Percentiles rank a stretch among this genome's conserved stretches.
Conservation (phyloP, 1,140 invertebrate species). For the Bicyclus anynana region DNA sequence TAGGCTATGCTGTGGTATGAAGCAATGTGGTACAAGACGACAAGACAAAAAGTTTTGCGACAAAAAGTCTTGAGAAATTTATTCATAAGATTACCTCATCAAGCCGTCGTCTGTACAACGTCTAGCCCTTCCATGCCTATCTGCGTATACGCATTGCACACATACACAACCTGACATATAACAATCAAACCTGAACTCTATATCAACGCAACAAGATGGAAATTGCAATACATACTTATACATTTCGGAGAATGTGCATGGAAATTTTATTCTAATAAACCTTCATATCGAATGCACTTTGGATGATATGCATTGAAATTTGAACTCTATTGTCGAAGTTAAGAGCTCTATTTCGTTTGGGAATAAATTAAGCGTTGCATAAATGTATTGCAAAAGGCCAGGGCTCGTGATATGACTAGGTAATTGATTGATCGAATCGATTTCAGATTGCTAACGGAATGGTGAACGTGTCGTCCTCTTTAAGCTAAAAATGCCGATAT, state of each 20-base stretch:
- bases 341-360: constrained; percentile 12
- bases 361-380: constrained; percentile 2
- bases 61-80: neutral
- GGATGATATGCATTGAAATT: neutral
- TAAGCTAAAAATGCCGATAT: neutral
- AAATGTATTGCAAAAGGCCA: constrained; percentile 26
- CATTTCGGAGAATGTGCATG: constrained; percentile 4
- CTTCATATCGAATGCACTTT: constrained; percentile 23
- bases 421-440: constrained; percentile 26
- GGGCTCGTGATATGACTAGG: constrained; percentile 26
- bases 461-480: constrained; percentile 14
- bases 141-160: constrained; percentile 40
- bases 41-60: neutral
- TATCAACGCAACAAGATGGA: neutral
- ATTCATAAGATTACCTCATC: neutral
- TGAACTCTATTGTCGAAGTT: constrained; percentile 2
- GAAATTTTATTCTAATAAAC: constrained; percentile 19
- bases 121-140: constrained; percentile 48
- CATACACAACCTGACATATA: constrained; percentile 13
- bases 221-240: neutral
- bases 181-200: constrained; percentile 14
- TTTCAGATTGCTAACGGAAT: constrained; percentile 26
- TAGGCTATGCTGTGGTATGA: too few species aligned
- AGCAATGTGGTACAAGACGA: too few species aligned
- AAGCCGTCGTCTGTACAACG: constrained; percentile 40